These are phyloP conservation scores for Bufotes viridis DNA, from an alignment of 2,797 vertebrate species.

Conservation along the genomic window DNA sequence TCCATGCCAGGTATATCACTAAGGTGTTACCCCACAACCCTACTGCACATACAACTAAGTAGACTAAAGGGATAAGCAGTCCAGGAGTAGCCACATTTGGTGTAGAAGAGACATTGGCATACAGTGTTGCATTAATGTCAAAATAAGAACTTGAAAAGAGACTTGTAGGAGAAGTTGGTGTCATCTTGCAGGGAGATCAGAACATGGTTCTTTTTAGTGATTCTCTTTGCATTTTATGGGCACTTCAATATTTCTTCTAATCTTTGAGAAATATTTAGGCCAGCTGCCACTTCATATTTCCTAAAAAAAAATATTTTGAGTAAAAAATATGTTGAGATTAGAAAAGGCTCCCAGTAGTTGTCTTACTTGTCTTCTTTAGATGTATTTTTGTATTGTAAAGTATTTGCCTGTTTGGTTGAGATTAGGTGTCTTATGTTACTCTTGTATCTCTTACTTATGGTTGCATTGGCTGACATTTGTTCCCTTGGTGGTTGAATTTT, in stretches of 20 bases:
- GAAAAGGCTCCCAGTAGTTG: background rate
- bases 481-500: background rate
- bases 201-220: constrained; percentile 8
- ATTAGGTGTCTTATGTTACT: background rate
- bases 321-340: background rate
- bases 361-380: constrained; percentile 1
- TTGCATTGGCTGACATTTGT: background rate
- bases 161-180: constrained; percentile 57
- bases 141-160: constrained; percentile 34
- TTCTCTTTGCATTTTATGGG: background rate
- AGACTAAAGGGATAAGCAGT: constrained; percentile 87
- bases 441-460: background rate
- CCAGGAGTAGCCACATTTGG: constrained; percentile 79
- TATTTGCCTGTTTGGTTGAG: background rate
- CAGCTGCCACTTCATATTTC: background rate
- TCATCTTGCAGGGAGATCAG: constrained; percentile 49
- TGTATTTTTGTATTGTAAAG: background rate
- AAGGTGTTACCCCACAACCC: constrained; percentile 92
- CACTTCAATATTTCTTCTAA: background rate
- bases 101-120: constrained; percentile 41
- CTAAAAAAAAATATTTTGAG: background rate
- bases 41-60: constrained; percentile 88
- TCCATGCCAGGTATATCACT: constrained; percentile 92
- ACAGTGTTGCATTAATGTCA: constrained; percentile 53
- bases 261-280: background rate